Conservation (phyloP, 2,797 vertebrate species). For the Cryptoprocta ferox region DNA sequence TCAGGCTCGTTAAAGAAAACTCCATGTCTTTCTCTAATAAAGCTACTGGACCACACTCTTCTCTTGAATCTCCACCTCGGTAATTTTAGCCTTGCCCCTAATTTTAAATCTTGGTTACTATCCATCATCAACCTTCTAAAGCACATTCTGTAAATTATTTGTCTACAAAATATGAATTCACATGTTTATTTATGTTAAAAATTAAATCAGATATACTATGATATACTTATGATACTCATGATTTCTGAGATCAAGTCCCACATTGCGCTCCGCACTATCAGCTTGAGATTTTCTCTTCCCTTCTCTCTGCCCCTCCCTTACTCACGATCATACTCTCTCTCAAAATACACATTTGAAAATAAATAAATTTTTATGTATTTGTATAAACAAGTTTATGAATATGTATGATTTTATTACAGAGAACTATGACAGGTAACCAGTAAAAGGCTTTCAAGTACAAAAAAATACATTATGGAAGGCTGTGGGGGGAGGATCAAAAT, state of each 20-base stretch:
- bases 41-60: neutral
- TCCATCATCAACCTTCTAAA: neutral
- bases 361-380: neutral
- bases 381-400: neutral
- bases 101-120: conserved; percentile 8
- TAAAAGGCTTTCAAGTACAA: conserved; percentile 45
- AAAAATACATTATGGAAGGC: conserved; percentile 35
- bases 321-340: no score
- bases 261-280: no score
- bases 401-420: neutral
- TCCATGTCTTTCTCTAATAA: neutral
- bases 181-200: conserved; percentile 3
- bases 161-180: neutral
- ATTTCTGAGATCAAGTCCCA: no score
- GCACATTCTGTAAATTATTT: conserved; percentile 8
- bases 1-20: neutral
- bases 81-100: neutral
- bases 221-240: neutral
- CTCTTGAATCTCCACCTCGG: neutral
- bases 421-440: neutral
- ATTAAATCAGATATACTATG: neutral
- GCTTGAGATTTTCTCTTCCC: no score
- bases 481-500: neutral
- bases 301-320: no score
- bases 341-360: no score